Percentiles rank a stretch among this genome's conserved stretches.
phyloP scores from a whole-genome alignment of 64 coral and sea anemone species.

The Dendrophyllia cribrosa region DNA sequence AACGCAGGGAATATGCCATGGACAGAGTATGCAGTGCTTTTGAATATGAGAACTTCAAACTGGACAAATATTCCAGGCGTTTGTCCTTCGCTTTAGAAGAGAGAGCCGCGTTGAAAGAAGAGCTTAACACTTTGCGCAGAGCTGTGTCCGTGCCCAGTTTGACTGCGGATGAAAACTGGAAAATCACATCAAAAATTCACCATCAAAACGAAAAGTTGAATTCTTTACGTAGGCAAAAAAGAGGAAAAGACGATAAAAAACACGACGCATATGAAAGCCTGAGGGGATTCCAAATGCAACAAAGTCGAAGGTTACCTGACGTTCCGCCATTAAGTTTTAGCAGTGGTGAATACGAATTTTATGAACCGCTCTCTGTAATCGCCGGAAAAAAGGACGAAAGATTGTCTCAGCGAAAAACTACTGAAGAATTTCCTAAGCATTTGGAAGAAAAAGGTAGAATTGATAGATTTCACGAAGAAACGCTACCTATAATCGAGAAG shows the following conservation, averaged over 20 bases:
- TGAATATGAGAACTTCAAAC: constrained; percentile 11
- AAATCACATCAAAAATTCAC: neutral
- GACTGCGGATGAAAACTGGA: neutral
- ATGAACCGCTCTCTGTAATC: neutral
- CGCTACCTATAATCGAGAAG: neutral
- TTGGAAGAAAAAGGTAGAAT: neutral
- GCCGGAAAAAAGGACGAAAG: too few species aligned
- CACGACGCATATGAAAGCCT: neutral
- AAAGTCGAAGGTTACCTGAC: neutral
- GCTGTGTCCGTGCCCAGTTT: neutral
- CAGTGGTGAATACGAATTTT: too few species aligned
- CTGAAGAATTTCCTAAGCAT: neutral
- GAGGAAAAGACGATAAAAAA: neutral
- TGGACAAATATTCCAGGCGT: constrained; percentile 46
- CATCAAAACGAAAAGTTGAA: constrained; percentile 21
- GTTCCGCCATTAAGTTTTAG: neutral
- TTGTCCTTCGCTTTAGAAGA: constrained; percentile 25
- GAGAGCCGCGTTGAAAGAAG: constrained; percentile 33
- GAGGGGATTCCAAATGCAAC: neutral
- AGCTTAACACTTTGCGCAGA: constrained; percentile 16
- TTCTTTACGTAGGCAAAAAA: neutral
- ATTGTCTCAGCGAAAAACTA: too few species aligned
- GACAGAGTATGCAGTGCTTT: neutral
- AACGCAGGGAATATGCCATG: neutral
- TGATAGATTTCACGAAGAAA: neutral